Percentiles rank a stretch among this genome's conserved stretches.
These are phyloP conservation scores for Watsonalla binaria DNA, from an alignment of 2,888 invertebrate genomes.

Conservation along the genomic window DNA sequence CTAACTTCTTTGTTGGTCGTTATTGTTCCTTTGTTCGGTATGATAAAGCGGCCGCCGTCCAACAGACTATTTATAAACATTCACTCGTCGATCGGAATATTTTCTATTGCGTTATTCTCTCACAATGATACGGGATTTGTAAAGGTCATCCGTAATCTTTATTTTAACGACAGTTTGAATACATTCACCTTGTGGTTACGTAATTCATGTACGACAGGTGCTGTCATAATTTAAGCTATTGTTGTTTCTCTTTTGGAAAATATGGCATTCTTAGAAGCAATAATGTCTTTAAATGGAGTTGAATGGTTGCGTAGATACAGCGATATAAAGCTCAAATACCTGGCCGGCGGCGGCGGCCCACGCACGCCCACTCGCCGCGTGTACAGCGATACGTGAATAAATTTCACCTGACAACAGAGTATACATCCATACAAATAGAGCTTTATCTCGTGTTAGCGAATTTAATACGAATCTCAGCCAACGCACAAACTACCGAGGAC, in stretches of 20 bases:
- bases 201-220: constrained; percentile 28
- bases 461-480: neutral
- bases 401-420: constrained; percentile 56
- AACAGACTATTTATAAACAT: constrained; percentile 63
- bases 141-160: constrained; percentile 24
- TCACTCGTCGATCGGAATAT: constrained; percentile 48
- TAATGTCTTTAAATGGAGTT: constrained; percentile 47
- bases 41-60: constrained; percentile 47
- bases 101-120: constrained; percentile 34
- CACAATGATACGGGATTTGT: constrained; percentile 29
- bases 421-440: constrained; percentile 5
- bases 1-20: constrained; percentile 64
- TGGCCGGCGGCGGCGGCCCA: constrained; percentile 47
- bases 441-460: constrained; percentile 6
- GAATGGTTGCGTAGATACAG: constrained; percentile 45
- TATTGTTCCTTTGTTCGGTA: constrained; percentile 66
- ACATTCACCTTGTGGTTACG: constrained; percentile 13
- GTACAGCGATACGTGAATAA: constrained; percentile 54
- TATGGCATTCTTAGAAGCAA: constrained; percentile 36
- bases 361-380: constrained; percentile 52
- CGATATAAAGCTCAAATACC: constrained; percentile 43
- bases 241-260: constrained; percentile 33
- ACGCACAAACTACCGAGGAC: neutral
- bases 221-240: constrained; percentile 28
- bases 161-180: constrained; percentile 6